phyloP scores from a whole-genome alignment of 2,797 vertebrate genomes.

The Acridotheres tristis region DNA sequence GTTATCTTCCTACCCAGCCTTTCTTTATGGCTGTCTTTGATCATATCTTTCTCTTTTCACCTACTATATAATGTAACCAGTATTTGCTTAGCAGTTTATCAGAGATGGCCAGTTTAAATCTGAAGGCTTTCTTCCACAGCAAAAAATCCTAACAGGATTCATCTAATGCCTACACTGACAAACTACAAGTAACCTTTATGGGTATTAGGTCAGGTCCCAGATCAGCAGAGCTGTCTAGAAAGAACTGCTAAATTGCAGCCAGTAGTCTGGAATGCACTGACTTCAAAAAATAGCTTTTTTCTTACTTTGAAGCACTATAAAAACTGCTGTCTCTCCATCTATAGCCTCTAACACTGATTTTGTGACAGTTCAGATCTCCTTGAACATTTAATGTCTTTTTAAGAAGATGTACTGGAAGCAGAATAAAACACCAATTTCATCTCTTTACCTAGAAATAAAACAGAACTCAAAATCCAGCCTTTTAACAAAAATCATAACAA shows the following conservation, averaged over 20 bases:
- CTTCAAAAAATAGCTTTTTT: not conserved
- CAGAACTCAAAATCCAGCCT: not conserved
- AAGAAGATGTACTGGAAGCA: not conserved
- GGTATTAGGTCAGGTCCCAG: constrained; percentile 11
- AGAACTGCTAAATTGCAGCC: constrained; percentile 1
- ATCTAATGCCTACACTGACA: not conserved
- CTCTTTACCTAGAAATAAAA: not conserved
- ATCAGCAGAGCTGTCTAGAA: constrained; percentile 31
- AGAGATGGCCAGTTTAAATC: constrained; percentile 19
- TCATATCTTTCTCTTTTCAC: not conserved
- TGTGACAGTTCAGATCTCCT: not conserved
- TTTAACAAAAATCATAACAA: not conserved
- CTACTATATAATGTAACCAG: not conserved
- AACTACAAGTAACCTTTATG: constrained; percentile 5
- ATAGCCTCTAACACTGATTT: not conserved
- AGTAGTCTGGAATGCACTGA: not conserved
- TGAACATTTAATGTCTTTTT: not conserved
- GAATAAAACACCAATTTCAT: not conserved
- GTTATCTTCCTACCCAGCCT: not conserved
- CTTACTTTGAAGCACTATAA: not conserved
- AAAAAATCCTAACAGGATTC: not conserved
- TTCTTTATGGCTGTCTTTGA: not conserved
- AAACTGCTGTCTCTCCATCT: not conserved
- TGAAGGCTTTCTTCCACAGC: constrained; percentile 17
- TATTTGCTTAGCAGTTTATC: constrained; percentile 41